Evolutionary conservation across 2,888 invertebrate species (phyloP), one percentile per base, ranked within the genome.

Genomic region (Perithous albicinctus): DNA sequence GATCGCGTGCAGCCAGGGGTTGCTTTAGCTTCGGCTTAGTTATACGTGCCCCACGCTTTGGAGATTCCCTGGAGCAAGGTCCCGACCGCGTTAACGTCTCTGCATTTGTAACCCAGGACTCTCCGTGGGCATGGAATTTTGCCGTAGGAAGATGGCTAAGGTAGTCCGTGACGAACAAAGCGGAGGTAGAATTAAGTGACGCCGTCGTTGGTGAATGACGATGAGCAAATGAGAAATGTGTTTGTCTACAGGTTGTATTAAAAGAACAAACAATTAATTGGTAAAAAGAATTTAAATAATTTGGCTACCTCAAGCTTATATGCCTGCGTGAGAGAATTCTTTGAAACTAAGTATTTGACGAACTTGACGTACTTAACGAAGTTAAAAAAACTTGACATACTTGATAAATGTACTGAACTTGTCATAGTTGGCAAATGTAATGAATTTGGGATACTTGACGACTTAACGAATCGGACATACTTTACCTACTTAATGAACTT

Each of bases 11-110:
- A 66, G n/a, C 48, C 64, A 48, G 69, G 69, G 78, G 78, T 74
- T 63, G 38, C 41, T 64, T 67, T 46, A 23, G 56, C 63, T 74
- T 76, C 66, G 29, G 66, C 75, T 74, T 66, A 10, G 38, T n/a
- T 32, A 26, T 38, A 12, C 56, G 70, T n/a, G n/a, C n/a, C 73
- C 15, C 59, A 29, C 70, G 18, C 67, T 7, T 41, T 51, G 61
- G 70, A 59, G 70, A 87, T 86, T 86, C 86, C 86, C 86, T 82
- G 74, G 83, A 85, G 86, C 83, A 82, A 85, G 74, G 76, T 82
- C 78, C 80, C 81, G 70, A 74, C 85, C 73, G 82, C 83, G 85
- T 85, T 87, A 87, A 86, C 75, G 76, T 75, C 80, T 70, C 76
- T n/a, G 83, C 84, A 83, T 85, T 85, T 84, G 81, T 85, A 83